Base-by-base conservation (phyloP, 2,113 vertebrate genomes). In the Platysternon megacephalum region DNA sequence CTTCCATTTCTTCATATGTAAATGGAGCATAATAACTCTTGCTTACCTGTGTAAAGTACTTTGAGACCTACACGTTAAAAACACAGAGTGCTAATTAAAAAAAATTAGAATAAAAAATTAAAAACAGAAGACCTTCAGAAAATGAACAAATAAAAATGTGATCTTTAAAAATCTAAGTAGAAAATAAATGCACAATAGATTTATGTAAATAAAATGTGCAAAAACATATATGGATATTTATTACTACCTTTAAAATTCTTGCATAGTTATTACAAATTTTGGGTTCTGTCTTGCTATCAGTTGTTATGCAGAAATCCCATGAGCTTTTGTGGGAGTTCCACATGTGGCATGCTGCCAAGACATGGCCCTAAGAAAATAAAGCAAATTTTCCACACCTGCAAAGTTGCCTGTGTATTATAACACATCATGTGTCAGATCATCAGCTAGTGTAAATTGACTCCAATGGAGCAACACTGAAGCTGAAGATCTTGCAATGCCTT, bases 171-270 rank as follows among this genome's bases (percentile, higher is more conserved):
- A 78, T 42, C 4, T 26, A 55, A 88, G 11, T 13, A 85, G 32
- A 84, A 90, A 72, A 74, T 79, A 55, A 21, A 3, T 13, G 21
- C 5, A 42, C 68, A 85, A 49, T 8, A 52, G 2, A 42, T 58
- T 51, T 7, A 65, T 2, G 21, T 35, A 79, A 78, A 79, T 39
- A 86, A 91, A 48, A 61, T 13, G 44, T 39, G n/a, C 3, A 80
- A 91, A 93, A 84, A 55, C 13, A 76, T 87, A 2, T 42, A 42
- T 32, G 4, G 2, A 52, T 0, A 0, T 49, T 5, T 42, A 35
- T 52, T 84, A 58, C 8, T n/a, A 79, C 6, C 35, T 89, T 82
- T 74, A 55, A 76, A 76, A 76, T 13, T 76, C 22, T 76, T 39
- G 9, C 39, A 76, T 42, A 76, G 72, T 44, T 44, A 76, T 76